These are phyloP conservation scores for Platycercus adscitus DNA, from an alignment of 2,113 vertebrate genomes.

Conservation along the genomic window DNA sequence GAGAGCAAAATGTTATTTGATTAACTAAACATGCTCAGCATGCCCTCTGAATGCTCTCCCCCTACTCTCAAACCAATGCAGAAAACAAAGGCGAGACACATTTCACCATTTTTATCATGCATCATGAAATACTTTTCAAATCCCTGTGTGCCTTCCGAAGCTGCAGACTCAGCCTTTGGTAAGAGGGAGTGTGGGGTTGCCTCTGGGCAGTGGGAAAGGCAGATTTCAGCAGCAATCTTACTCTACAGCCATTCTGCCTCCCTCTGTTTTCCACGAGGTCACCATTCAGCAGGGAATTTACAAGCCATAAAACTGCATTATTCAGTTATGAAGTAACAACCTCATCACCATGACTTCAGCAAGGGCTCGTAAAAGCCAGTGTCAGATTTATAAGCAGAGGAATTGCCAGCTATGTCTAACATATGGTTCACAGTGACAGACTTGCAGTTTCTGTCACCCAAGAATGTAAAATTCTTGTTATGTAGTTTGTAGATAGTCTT, in stretches of 20 bases:
- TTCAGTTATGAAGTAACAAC: slow-evolving; percentile 53
- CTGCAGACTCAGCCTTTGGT: not conserved
- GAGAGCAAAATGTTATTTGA: not conserved
- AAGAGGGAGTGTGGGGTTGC: not conserved
- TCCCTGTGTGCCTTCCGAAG: not conserved
- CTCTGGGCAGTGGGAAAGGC: not conserved
- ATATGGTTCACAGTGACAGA: not conserved
- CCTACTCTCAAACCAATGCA: not conserved
- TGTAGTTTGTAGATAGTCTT: not conserved
- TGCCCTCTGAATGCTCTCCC: not conserved
- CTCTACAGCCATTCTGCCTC: not conserved
- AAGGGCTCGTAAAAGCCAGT: slow-evolving; percentile 22
- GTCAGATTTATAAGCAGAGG: slow-evolving; percentile 19
- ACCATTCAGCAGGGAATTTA: slow-evolving; percentile 7
- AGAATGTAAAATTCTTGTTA: not conserved
- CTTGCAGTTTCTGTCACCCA: not conserved
- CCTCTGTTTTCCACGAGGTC: not conserved
- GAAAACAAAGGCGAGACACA: not conserved
- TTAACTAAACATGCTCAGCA: not conserved
- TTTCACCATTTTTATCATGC: not conserved
- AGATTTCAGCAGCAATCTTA: not conserved
- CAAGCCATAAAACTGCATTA: slow-evolving; percentile 36
- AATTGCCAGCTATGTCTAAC: not conserved
- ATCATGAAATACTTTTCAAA: not conserved
- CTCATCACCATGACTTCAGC: slow-evolving; percentile 46